Base-by-base conservation (phyloP, 1,140 invertebrate genomes). In the Vanessa atalanta region DNA sequence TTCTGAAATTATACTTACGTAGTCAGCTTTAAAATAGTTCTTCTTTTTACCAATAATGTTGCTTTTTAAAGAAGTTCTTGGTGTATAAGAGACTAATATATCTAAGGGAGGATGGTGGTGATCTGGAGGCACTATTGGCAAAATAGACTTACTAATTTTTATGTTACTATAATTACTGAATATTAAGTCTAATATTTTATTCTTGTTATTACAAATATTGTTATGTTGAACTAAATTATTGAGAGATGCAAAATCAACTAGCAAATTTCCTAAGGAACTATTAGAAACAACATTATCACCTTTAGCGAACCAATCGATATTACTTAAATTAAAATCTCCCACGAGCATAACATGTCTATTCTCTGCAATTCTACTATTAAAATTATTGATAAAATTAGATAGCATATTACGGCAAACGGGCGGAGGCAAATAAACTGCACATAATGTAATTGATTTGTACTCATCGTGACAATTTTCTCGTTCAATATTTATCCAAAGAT, bases 1-100 rank as follows among this genome's bases (percentile, higher is more conserved):
- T 65, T 65, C 63, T 47, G 63, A 65, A 65, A 65, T 65, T 65
- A 16, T 47, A 65, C 16, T 65, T 65, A 65, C 37, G 37, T 65
- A 65, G 26, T 65, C 63, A 65, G 63, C 63, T 65, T 65, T 65
- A 65, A 65, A 65, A 65, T 65, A 65, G 63, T 65, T 65, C 63
- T 65, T 65, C 63, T 47, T 43, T 65, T 65, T 37, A 65, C 63
- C 31, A 65, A 43, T 37, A 64, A 64, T 12, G 61, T 64, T 64
- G 61, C 37, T 64, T 64, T 64, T 64, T 64, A 64, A 64, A 26
- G 31, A 64, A 64, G 20, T 9, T 64, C 61, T 64, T 64, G 61
- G 47, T 37, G 37, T 48, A 65, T 65, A 65, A 65, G 63, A 65
- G 43, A 65, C 63, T 48, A 65, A 65, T 65, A 47, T 47, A 65